Evolutionary conservation across 2,113 vertebrate species (phyloP), one percentile per base, ranked within the genome.

Genomic region (Actinemys pallida): DNA sequence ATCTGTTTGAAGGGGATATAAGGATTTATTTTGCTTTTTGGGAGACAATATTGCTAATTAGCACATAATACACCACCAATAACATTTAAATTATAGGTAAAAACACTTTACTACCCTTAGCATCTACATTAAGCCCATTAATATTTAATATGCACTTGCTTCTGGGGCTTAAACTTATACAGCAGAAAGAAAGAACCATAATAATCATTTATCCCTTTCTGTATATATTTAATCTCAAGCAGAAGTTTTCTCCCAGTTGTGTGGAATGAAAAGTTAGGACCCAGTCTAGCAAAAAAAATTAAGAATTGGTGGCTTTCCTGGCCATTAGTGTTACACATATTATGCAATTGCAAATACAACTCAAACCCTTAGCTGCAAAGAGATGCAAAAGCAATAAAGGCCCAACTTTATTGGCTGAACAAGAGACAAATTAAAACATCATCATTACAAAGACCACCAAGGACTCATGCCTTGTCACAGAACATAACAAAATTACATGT

Each of bases 141-240:
- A 92, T 88, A 59, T 84, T 92, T 92, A 88, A 92, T 81, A 84
- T 31, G 29, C 79, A 69, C 56, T 84, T 75, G 87, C 81, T 84
- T 92, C 84, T 24, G 82, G 57, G 50, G 84, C 72, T 92, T 88
- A 24, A 78, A 88, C 65, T 45, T 49, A 25, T 54, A 54, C 47
- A 80, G 53, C 81, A 84, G 42, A 69, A 84, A 56, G 49, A 80
- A 31, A 39, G 50, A 84, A 52, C 35, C 47, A 80, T 84, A 81
- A 81, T 31, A 50, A 84, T 84, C 50, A 56, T 50, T 81, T 88
- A 84, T 80, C 50, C 10, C 75, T 31, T 65, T 57, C 31, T 80
- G 39, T 20, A 56, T 49, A 54, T 86, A 35, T 57, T 88, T 88
- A 52, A 89, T 19, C 49, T 35, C 5, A 84, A 79, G 45, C 35